phyloP scores from a whole-genome alignment of 2,797 vertebrate genomes.

The Loriculus beryllinus region DNA sequence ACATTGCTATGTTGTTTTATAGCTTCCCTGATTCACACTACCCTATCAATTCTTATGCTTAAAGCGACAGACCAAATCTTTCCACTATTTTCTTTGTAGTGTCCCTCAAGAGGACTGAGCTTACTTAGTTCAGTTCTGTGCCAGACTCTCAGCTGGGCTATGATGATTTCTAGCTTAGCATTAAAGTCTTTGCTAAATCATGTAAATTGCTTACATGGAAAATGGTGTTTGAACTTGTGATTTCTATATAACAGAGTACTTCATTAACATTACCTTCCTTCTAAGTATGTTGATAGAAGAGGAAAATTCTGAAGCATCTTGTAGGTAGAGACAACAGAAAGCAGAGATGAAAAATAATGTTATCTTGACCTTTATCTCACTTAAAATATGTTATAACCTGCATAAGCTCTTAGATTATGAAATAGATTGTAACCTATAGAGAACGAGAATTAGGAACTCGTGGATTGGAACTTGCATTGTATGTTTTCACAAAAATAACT shows the following conservation, averaged over 20 bases:
- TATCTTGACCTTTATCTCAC: background rate
- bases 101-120: background rate
- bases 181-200: background rate
- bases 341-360: background rate
- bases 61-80: background rate
- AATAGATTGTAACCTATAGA: background rate
- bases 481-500: background rate
- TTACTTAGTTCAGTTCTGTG: background rate
- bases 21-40: background rate
- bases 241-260: background rate
- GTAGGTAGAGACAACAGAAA: background rate
- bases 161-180: background rate
- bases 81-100: background rate
- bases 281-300: background rate
- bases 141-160: background rate
- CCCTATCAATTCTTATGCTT: background rate
- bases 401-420: background rate
- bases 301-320: background rate
- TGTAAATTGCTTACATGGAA: background rate
- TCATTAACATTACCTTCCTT: background rate
- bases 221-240: background rate
- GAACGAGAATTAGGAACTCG: background rate
- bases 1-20: background rate
- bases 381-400: background rate
- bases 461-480: background rate